Base-by-base conservation (phyloP, 2,888 invertebrate genomes). In the Stratiomys singularior region DNA sequence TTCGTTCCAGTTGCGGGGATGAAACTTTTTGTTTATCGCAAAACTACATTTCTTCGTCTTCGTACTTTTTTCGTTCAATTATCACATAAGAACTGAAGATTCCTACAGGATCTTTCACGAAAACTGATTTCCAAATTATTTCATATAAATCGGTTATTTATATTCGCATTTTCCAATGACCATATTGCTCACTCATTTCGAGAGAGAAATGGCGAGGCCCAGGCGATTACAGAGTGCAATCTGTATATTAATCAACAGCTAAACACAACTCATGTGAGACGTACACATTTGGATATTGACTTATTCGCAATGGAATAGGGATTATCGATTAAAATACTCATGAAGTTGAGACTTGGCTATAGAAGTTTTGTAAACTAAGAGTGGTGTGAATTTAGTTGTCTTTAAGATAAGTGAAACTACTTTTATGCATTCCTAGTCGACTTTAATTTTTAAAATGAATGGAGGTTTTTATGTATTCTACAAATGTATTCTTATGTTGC, bases 371-470 rank as follows among this genome's bases (percentile, higher is more conserved):
- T 44, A 23, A 69, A 13, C 37, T 46, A 69, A 25, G 46, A 46
- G 21, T 47, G 30, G 23, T n/a, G 25, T 30, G 58, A 37, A 28
- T 72, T 25, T 58, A 37, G 37, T 37, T 37, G 37, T 56, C 47
- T 56, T 66, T 64, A 47, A 56, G 28, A 76, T 44, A 71, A 63
- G 25, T 4, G 11, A 72, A 27, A 3, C 37, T 74, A 74, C 58
- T 74, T 71, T 74, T 37, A 74, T 76, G 78, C 78, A 78, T 78
- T 78, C 78, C 78, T 78, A 78, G 78, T 76, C 78, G 76, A 76
- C 60, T 69, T 78, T 78, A 28, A 47, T 64, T 5, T 25, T 21
- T 23, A 21, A 23, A n/a, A n/a, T n/a, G n/a, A n/a, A n/a, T n/a
- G n/a, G n/a, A n/a, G n/a, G 7, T 25, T 60, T 21, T 25, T 60